Conservation (phyloP, 2,888 invertebrate genomes). For the Abrostola triplasia region DNA sequence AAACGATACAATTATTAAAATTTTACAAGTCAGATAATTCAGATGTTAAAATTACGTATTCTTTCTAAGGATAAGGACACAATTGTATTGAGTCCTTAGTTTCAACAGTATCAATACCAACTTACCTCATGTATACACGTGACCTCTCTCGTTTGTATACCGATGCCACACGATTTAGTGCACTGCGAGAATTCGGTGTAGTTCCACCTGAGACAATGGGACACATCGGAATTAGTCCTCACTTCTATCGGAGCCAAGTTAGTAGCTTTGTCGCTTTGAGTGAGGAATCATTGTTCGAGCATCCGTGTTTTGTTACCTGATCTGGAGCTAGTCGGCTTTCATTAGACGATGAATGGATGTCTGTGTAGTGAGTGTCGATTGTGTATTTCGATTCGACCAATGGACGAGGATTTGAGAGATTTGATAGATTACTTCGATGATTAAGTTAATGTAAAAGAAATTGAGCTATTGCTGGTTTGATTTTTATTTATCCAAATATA, state of each 20-base stretch:
- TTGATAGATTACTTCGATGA: too few species aligned
- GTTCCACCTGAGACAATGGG: conserved; percentile 91
- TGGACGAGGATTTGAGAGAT: background rate
- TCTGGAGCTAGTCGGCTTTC: conserved; percentile 14
- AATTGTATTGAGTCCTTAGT: background rate
- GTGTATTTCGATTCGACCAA: background rate
- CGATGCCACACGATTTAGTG: conserved; percentile 97
- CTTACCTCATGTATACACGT: conserved; percentile 93
- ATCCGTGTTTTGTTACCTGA: conserved; percentile 10
- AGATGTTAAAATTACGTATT: too few species aligned
- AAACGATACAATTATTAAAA: too few species aligned
- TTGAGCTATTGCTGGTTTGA: too few species aligned
- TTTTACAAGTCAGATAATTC: too few species aligned
- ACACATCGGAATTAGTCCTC: conserved; percentile 33
- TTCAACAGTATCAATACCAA: background rate
- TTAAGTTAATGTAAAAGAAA: too few species aligned
- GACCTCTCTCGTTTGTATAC: conserved; percentile 96
- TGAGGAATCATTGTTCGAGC: conserved; percentile 7
- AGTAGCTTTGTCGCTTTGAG: conserved; percentile 23
- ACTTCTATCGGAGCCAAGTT: conserved; percentile 8
- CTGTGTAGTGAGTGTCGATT: background rate
- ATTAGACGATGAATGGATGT: background rate
- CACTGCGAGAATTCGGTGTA: conserved; percentile 96
- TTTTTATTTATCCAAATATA: too few species aligned
- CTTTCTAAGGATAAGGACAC: too few species aligned